Conservation (phyloP, 2,113 vertebrate genomes). For the Mormoops blainvillei region DNA sequence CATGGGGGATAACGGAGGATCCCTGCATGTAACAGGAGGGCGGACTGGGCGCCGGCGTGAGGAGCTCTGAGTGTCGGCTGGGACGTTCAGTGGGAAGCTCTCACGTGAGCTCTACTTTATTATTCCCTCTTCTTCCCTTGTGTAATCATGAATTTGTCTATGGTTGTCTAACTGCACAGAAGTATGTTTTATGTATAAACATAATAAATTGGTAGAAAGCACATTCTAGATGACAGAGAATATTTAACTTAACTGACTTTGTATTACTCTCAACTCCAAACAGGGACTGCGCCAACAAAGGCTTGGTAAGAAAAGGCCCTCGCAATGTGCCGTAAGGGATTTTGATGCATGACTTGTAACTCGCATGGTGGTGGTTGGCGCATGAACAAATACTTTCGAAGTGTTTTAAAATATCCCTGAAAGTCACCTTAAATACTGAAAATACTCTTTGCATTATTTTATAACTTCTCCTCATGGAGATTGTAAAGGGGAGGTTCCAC, state of each 20-base stretch:
- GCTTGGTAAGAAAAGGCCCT: neutral
- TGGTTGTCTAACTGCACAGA: neutral
- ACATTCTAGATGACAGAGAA: neutral
- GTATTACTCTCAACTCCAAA: neutral
- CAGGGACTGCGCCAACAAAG: neutral
- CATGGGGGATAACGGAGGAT: neutral
- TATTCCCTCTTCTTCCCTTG: neutral
- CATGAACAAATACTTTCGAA: slow-evolving; percentile 20
- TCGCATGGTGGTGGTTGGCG: slow-evolving; percentile 10
- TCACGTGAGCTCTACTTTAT: neutral
- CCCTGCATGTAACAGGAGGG: neutral
- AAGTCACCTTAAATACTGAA: neutral
- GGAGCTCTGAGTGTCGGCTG: neutral
- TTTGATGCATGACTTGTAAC: slow-evolving; percentile 19
- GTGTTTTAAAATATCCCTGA: slow-evolving; percentile 14
- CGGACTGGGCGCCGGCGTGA: neutral
- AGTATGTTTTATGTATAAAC: neutral
- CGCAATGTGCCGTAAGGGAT: neutral
- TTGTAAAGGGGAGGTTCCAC: neutral
- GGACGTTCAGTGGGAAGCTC: neutral
- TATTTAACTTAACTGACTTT: neutral
- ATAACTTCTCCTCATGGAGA: neutral
- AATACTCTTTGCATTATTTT: neutral
- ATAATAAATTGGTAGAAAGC: neutral
- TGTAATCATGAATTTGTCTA: neutral